phyloP scores from a whole-genome alignment of 1,140 invertebrate genomes.

The Acromyrmex echinatior region DNA sequence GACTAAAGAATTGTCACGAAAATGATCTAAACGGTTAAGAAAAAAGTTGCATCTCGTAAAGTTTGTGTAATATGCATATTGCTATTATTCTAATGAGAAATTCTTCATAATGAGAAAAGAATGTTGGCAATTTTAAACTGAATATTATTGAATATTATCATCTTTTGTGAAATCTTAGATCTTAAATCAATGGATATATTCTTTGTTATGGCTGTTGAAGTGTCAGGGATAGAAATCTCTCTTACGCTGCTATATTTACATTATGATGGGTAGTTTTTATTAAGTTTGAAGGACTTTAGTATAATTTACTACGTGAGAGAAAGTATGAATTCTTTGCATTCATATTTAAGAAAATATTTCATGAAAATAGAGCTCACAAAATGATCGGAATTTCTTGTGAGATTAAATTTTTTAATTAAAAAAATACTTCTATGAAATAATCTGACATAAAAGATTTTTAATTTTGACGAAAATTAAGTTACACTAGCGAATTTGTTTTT shows the following conservation, averaged over 20 bases:
- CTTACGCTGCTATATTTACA: background rate
- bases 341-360: background rate
- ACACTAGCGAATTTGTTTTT: background rate
- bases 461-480: background rate
- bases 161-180: background rate
- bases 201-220: background rate
- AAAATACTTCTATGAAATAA: background rate
- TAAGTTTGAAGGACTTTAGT: slow-evolving; percentile 20
- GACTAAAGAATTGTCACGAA: background rate
- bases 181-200: slow-evolving; percentile 5
- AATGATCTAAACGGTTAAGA: background rate
- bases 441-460: background rate
- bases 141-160: background rate
- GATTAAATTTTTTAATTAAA: background rate
- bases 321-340: background rate
- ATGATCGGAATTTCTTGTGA: background rate
- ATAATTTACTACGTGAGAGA: background rate
- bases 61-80: background rate
- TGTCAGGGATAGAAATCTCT: slow-evolving; percentile 1
- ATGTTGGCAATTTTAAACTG: slow-evolving; percentile 11
- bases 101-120: slow-evolving; percentile 15
- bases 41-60: background rate
- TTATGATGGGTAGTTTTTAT: slow-evolving; percentile 11
- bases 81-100: background rate
- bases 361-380: background rate